These are phyloP conservation scores for Saturnia japonica DNA, from an alignment of 2,888 invertebrate genomes.

Conservation along the genomic window DNA sequence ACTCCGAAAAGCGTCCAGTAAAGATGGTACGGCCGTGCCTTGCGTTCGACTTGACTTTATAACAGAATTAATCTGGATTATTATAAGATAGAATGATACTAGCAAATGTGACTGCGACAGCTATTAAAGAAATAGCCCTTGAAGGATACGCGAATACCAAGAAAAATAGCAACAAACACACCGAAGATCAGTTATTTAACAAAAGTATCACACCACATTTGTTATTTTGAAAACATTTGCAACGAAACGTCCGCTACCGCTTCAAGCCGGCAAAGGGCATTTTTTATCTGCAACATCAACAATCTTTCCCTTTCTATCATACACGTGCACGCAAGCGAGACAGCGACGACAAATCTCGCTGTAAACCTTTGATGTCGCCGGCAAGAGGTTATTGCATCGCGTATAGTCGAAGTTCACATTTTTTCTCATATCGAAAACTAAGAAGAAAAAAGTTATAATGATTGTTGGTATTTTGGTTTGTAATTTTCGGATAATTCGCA, in stretches of 20 bases:
- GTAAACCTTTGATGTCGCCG: constrained; percentile 72
- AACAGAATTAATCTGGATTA: too few species aligned
- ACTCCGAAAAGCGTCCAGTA: too few species aligned
- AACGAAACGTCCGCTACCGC: constrained; percentile 44
- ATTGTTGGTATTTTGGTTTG: constrained; percentile 61
- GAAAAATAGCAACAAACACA: too few species aligned
- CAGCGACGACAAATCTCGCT: constrained; percentile 54
- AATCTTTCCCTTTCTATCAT: constrained; percentile 41
- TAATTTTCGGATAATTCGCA: constrained; percentile 71
- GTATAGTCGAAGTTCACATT: constrained; percentile 55
- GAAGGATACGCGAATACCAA: not conserved
- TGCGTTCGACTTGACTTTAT: too few species aligned
- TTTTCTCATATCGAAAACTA: constrained; percentile 75
- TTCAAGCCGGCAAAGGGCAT: constrained; percentile 62
- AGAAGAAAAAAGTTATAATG: constrained; percentile 59
- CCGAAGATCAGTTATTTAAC: not conserved
- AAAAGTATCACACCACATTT: constrained; percentile 29
- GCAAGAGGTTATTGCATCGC: constrained; percentile 69
- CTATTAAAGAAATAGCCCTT: not conserved
- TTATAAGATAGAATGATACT: not conserved
- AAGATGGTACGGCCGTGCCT: too few species aligned
- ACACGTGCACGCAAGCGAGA: constrained; percentile 31
- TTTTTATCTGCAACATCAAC: constrained; percentile 58
- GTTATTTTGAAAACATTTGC: constrained; percentile 41
- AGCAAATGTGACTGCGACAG: not conserved